Base-by-base conservation (phyloP, 2,888 invertebrate species). In the Fragum sueziense region DNA sequence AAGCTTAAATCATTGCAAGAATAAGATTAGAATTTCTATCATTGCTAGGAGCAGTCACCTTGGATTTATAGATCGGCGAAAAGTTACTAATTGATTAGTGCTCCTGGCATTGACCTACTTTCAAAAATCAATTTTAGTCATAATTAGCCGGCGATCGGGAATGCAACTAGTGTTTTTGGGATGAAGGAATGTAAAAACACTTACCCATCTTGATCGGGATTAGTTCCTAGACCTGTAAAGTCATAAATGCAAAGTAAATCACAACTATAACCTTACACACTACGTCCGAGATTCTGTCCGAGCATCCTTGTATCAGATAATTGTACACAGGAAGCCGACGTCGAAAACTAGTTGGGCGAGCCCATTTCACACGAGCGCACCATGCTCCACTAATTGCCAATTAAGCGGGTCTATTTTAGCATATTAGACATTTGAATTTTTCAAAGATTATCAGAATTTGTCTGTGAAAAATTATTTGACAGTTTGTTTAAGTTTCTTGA, bases 291-390 rank as follows among this genome's bases (percentile, higher is more conserved):
- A 9, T 41, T 9, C 22, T 27, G 11, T 6, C 6, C 9, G 6
- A 65, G 41, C 65, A 65, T 65, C 65, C 61, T 41, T 65, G 41
- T 33, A 34, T n/a, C 65, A 41, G 65, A 34, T 41, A 65, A 29
- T 57, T 57, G 27, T 33, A 65, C 65, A 65, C 65, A 41, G 65
- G 65, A 65, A 65, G 41, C 65, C 65, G 65, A 65, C 65, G 65
- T 65, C 65, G 70, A 70, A 65, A 74, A 76, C 70, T 76, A 41
- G 62, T 29, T 41, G 67, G 75, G 25, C 41, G 65, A 37, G 25
- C 6, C 41, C 22, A 65, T 25, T 65, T 65, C 17, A 20, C 1
- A 14, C 37, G 14, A 37, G 6, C n/a, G n/a, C n/a, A n/a, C n/a
- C n/a, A n/a, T n/a, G n/a, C n/a, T n/a, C n/a, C n/a, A n/a, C n/a